Evolutionary conservation across 2,113 vertebrate species (phyloP).

Genomic region (Upupa epops): DNA sequence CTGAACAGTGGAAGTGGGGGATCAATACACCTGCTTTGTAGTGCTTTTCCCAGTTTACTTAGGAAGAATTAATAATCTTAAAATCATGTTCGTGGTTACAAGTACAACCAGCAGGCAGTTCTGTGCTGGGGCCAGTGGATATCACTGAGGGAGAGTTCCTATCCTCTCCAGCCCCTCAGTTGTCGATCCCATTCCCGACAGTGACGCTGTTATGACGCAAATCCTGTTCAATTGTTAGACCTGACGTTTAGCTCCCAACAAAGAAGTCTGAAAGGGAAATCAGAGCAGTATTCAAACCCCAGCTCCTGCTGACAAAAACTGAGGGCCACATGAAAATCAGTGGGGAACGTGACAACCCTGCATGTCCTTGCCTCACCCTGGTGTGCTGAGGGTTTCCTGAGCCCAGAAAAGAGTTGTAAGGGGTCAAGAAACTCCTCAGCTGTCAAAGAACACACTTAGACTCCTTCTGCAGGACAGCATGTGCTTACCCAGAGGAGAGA

Average conservation of each 20-base stretch:
- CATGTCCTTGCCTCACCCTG: not conserved
- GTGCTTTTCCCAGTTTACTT: conserved; percentile 1
- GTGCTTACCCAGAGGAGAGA: not conserved
- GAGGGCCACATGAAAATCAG: not conserved
- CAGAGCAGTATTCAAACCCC: conserved; percentile 4
- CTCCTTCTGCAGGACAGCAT: not conserved
- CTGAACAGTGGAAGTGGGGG: not conserved
- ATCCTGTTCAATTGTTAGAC: not conserved
- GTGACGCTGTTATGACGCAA: not conserved
- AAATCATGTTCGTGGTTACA: not conserved
- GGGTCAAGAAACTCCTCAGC: not conserved
- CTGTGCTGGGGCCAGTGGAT: not conserved
- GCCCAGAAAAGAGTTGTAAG: not conserved
- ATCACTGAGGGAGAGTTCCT: not conserved
- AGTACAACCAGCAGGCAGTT: not conserved
- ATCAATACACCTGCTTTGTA: conserved; percentile 1
- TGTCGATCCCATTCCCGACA: fast-evolving
- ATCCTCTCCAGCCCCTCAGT: not conserved
- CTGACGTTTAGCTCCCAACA: fast-evolving
- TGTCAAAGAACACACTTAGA: not conserved
- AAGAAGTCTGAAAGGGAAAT: conserved; percentile 35
- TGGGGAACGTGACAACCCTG: not conserved
- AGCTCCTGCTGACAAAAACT: conserved; percentile 20
- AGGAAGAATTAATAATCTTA: conserved; percentile 9
- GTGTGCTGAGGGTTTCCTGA: not conserved